Percentiles rank a stretch among this genome's conserved stretches.
phyloP scores from a whole-genome alignment of 2,888 invertebrate genomes.

The Lycaena phlaeas region DNA sequence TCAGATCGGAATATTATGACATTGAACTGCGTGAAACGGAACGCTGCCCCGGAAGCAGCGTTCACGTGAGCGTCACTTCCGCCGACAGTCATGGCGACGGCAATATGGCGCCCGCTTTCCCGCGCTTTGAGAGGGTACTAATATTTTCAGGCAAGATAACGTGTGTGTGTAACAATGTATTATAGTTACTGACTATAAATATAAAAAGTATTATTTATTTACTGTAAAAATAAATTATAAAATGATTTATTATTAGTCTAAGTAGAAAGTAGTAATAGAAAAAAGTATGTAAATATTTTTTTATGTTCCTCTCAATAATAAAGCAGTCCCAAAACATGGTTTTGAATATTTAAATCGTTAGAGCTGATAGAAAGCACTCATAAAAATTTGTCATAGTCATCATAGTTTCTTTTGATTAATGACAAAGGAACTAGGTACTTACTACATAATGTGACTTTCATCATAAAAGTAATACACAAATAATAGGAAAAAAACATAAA shows the following conservation, averaged over 20 bases:
- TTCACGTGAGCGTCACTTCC: slow-evolving; percentile 68
- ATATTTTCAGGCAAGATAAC: slow-evolving; percentile 2
- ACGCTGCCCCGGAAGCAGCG: slow-evolving; percentile 54
- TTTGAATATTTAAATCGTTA: too few species aligned
- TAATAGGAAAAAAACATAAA: slow-evolving; percentile 26
- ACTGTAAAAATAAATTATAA: too few species aligned
- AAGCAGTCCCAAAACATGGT: too few species aligned
- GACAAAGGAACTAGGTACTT: too few species aligned
- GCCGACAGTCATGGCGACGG: slow-evolving; percentile 57
- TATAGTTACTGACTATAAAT: not conserved
- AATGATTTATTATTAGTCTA: not conserved
- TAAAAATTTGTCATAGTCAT: too few species aligned
- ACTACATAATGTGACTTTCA: too few species aligned
- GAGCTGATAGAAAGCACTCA: too few species aligned
- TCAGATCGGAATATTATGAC: slow-evolving; percentile 53
- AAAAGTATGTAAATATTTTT: not conserved
- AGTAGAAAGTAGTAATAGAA: not conserved
- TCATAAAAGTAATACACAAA: too few species aligned
- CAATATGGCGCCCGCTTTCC: slow-evolving; percentile 61
- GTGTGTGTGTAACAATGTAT: too few species aligned
- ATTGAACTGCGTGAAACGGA: slow-evolving; percentile 66
- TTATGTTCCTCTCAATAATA: too few species aligned
- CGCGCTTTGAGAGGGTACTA: slow-evolving; percentile 35
- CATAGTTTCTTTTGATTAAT: too few species aligned
- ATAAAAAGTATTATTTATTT: not conserved